These are phyloP conservation scores for Euglossa dilemma DNA, from an alignment of 1,140 invertebrate genomes.

Conservation along the genomic window DNA sequence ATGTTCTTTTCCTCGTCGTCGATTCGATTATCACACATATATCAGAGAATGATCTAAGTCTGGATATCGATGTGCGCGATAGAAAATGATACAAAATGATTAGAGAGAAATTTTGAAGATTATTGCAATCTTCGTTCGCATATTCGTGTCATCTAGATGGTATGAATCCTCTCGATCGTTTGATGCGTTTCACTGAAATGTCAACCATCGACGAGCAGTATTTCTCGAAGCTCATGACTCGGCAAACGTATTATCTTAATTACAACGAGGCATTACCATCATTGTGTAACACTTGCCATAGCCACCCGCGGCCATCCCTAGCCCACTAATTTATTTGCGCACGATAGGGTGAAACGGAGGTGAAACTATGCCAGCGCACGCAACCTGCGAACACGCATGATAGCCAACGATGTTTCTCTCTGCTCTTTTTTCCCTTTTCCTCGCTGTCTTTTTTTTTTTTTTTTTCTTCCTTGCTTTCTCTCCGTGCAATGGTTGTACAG, in stretches of 20 bases:
- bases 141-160: background rate
- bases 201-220: background rate
- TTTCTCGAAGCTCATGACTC: background rate
- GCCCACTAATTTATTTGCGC: conserved; percentile 59
- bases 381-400: conserved; percentile 44
- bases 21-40: too few species aligned
- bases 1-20: too few species aligned
- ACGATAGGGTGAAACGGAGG: background rate
- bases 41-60: too few species aligned
- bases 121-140: background rate
- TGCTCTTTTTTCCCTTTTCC: background rate
- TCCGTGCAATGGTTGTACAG: conserved; percentile 28
- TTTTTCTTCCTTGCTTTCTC: background rate
- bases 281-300: conserved; percentile 23
- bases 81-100: too few species aligned
- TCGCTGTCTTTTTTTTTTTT: background rate
- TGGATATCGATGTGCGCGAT: too few species aligned
- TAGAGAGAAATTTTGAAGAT: background rate
- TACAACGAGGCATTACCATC: conserved; percentile 36
- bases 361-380: conserved; percentile 25
- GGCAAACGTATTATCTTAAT: conserved; percentile 59
- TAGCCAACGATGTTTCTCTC: conserved; percentile 2
- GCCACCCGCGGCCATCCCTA: background rate
- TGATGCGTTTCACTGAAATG: background rate
- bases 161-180: background rate